These are phyloP conservation scores for Andrena dorsata DNA, from an alignment of 2,888 invertebrate genomes.

Conservation along the genomic window DNA sequence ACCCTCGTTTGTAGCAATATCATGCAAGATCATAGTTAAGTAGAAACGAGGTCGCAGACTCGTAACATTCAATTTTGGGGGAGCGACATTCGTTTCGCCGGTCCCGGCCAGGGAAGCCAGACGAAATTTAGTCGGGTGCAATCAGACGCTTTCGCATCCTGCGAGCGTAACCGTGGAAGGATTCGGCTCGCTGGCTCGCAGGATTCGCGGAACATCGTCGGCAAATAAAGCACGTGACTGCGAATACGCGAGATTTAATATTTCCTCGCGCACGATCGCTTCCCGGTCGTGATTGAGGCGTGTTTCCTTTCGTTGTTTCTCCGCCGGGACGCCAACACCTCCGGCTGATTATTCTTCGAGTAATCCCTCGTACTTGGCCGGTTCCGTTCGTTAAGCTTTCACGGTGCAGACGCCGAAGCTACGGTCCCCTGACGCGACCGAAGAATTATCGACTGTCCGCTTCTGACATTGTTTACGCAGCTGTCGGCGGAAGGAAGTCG, in stretches of 20 bases:
- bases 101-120: constrained; percentile 9
- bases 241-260: constrained; percentile 30
- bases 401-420: background rate
- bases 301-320: too few relatives aligned
- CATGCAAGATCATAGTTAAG: constrained; percentile 70
- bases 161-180: constrained; percentile 23
- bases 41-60: constrained; percentile 59
- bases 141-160: constrained; percentile 47
- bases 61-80: constrained; percentile 62
- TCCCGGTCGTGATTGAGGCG: background rate
- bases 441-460: background rate
- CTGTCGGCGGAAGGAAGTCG: constrained; percentile 7
- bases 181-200: constrained; percentile 33
- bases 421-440: background rate
- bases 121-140: constrained; percentile 55
- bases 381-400: background rate
- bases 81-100: constrained; percentile 48
- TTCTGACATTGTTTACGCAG: constrained; percentile 41
- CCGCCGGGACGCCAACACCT: too few relatives aligned
- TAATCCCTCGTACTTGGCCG: too few relatives aligned
- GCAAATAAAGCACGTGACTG: constrained; percentile 43
- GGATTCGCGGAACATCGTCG: constrained; percentile 31
- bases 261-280: constrained; percentile 7
- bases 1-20: constrained; percentile 68
- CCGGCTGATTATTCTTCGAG: too few relatives aligned